These are phyloP conservation scores for Campopleginae sp. DNA, from an alignment of 2,888 invertebrate species.

Conservation along the genomic window DNA sequence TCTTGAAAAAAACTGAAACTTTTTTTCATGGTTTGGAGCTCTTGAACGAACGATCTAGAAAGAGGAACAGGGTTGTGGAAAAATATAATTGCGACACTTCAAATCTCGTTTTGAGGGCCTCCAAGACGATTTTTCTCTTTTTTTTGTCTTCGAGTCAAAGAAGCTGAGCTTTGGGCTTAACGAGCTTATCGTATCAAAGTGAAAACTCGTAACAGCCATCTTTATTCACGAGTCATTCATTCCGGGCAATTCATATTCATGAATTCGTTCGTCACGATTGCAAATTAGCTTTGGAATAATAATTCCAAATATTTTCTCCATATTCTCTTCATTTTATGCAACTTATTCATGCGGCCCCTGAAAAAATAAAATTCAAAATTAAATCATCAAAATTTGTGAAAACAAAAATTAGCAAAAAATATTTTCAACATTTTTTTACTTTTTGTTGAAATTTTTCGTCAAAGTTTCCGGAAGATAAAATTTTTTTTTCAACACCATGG, in stretches of 20 bases:
- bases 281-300: background rate
- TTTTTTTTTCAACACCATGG: too few relatives aligned
- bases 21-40: too few relatives aligned
- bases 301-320: background rate
- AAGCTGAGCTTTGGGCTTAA: constrained; percentile 39
- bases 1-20: too few relatives aligned
- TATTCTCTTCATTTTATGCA: background rate
- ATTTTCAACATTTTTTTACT: background rate
- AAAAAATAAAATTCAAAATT: too few relatives aligned
- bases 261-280: constrained; percentile 19
- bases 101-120: background rate
- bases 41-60: background rate
- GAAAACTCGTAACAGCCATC: constrained; percentile 24
- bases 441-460: too few relatives aligned
- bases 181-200: constrained; percentile 49
- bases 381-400: background rate
- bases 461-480: too few relatives aligned
- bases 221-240: constrained; percentile 40
- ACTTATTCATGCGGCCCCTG: too few relatives aligned
- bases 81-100: constrained; percentile 36
- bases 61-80: background rate
- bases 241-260: constrained; percentile 32
- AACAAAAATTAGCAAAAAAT: background rate
- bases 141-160: constrained; percentile 32
- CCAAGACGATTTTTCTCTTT: background rate